Evolutionary conservation across 1,140 invertebrate genomes (phyloP).

Genomic region (Chrysomallon squamiferum): DNA sequence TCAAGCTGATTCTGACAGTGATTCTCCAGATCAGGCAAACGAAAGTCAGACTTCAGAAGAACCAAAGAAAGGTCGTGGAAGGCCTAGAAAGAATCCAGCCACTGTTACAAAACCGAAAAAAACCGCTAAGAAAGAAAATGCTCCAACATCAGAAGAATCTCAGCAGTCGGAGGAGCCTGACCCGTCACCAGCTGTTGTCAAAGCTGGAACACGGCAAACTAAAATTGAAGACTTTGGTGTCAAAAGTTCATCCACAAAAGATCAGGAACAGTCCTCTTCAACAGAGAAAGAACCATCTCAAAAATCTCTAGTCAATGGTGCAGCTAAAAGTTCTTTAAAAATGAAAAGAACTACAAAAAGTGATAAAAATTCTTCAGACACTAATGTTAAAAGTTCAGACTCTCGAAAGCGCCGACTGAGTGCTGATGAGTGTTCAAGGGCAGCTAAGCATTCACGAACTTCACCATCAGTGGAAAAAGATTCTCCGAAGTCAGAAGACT

Average conservation of each 20-base stretch:
- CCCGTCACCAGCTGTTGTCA: neutral
- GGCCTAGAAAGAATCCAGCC: neutral
- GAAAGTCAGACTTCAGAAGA: neutral
- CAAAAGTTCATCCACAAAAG: constrained; percentile 1
- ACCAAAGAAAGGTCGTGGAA: constrained; percentile 6
- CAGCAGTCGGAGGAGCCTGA: neutral
- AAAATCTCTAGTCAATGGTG: constrained; percentile 25
- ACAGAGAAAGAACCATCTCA: constrained; percentile 3
- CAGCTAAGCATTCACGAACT: constrained; percentile 1
- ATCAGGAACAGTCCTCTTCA: neutral
- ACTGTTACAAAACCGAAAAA: constrained; percentile 6
- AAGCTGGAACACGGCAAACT: constrained; percentile 30
- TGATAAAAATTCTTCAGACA: neutral
- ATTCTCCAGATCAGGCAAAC: neutral
- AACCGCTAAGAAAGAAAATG: neutral
- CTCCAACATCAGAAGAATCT: constrained; percentile 9
- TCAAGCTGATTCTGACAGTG: too few species aligned
- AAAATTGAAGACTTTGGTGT: constrained; percentile 33
- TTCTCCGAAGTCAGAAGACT: neutral
- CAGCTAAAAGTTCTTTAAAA: constrained; percentile 4
- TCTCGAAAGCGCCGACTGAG: constrained; percentile 5
- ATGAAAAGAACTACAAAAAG: neutral
- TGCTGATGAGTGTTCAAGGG: constrained; percentile 1
- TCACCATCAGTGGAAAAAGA: constrained; percentile 2
- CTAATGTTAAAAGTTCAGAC: neutral